These are phyloP conservation scores for Deroptyus accipitrinus DNA, from an alignment of 2,113 vertebrate species.

Conservation along the genomic window DNA sequence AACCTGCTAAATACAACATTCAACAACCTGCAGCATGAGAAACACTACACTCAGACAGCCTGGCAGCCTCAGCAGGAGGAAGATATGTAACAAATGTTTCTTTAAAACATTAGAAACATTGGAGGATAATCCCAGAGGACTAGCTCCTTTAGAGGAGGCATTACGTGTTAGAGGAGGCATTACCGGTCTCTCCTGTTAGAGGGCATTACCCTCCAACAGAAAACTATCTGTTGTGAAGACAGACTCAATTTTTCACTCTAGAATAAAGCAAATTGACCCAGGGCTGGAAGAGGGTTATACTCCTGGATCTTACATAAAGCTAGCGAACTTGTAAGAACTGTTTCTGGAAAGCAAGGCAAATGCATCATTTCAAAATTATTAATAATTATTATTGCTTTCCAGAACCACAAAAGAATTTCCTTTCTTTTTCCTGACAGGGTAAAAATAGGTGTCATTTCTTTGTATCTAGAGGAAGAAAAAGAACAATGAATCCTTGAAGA, in stretches of 20 bases:
- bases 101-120: background rate
- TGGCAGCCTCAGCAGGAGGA: background rate
- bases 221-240: background rate
- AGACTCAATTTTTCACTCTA: background rate
- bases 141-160: background rate
- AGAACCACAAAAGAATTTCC: background rate
- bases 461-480: background rate
- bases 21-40: background rate
- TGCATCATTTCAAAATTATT: background rate
- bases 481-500: background rate
- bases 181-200: background rate
- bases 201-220: background rate
- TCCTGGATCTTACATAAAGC: background rate
- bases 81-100: background rate
- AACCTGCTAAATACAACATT: background rate
- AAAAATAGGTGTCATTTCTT: background rate
- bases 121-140: background rate
- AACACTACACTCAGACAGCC: background rate
- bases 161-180: too few relatives aligned
- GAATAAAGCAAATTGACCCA: background rate
- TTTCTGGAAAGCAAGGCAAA: background rate
- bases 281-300: background rate
- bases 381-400: background rate
- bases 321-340: background rate
- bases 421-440: background rate